phyloP scores from a whole-genome alignment of 92 coral and sea anemone species.

The Umimayanthus kanabou region DNA sequence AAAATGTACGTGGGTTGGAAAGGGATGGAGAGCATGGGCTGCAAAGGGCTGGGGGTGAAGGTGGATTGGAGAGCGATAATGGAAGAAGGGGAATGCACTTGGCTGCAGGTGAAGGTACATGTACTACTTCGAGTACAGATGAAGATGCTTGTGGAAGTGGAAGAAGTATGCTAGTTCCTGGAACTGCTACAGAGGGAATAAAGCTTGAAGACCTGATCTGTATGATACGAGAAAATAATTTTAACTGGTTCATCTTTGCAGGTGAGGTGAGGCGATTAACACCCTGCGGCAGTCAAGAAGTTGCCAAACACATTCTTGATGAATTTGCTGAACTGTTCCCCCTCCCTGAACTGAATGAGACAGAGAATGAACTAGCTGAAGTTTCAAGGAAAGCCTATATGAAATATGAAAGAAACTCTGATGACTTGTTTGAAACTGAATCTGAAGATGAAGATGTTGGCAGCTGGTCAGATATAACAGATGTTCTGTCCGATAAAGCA shows the following conservation, averaged over 20 bases:
- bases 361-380: too few relatives aligned
- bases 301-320: constrained; percentile 38
- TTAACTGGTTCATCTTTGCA: constrained; percentile 50
- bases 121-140: too few relatives aligned
- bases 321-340: constrained; percentile 43
- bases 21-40: too few relatives aligned
- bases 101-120: too few relatives aligned
- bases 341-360: too few relatives aligned
- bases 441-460: constrained; percentile 49
- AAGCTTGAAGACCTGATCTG: constrained; percentile 27
- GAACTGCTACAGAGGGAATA: too few relatives aligned
- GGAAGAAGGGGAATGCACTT: too few relatives aligned
- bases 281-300: constrained; percentile 30
- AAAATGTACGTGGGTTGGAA: too few relatives aligned
- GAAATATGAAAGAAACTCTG: constrained; percentile 28
- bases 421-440: constrained; percentile 58
- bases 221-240: constrained; percentile 34
- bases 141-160: too few relatives aligned
- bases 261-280: constrained; percentile 17
- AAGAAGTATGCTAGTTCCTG: constrained; percentile 44
- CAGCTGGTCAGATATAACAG: constrained; percentile 49
- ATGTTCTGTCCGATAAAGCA: constrained; percentile 57
- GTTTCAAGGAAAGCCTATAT: constrained; percentile 56
- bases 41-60: too few relatives aligned
- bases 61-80: too few relatives aligned